A percentile compares a stretch with the other conserved stretches of the same genome.
Evolutionary conservation across 1,140 invertebrate species (phyloP).

Genomic region (Drosophila elegans): DNA sequence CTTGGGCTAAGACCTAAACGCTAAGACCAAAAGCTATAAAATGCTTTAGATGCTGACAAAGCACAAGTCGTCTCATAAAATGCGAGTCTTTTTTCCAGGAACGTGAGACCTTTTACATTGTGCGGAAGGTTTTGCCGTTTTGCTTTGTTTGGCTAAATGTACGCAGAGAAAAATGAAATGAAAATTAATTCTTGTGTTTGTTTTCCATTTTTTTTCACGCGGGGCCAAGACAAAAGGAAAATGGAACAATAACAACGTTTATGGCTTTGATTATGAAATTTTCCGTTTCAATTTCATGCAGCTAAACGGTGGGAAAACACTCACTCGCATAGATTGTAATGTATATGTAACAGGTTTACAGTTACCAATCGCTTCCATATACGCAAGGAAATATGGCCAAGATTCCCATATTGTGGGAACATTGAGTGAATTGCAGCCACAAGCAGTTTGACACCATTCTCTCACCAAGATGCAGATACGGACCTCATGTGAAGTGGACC

Average conservation of each 20-base stretch:
- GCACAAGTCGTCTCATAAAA: constrained; percentile 57
- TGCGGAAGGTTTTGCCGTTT: constrained; percentile 21
- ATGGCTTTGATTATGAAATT: constrained; percentile 75
- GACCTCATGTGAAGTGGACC: constrained; percentile 29
- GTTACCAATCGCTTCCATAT: constrained; percentile 58
- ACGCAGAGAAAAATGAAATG: constrained; percentile 47
- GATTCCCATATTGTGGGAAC: constrained; percentile 46
- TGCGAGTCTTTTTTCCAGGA: constrained; percentile 33
- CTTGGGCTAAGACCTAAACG: constrained; percentile 36
- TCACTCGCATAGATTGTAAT: constrained; percentile 21
- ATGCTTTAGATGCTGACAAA: constrained; percentile 61
- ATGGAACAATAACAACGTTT: constrained; percentile 62
- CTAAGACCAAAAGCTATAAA: constrained; percentile 44
- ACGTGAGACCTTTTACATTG: constrained; percentile 60
- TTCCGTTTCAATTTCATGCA: constrained; percentile 64
- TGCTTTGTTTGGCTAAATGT: constrained; percentile 28
- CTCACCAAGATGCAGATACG: constrained; percentile 7
- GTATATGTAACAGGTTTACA: constrained; percentile 58
- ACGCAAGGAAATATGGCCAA: constrained; percentile 8
- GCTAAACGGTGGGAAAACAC: constrained; percentile 69
- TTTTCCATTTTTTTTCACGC: constrained; percentile 29
- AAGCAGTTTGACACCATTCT: constrained; percentile 24
- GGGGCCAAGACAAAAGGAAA: constrained; percentile 33
- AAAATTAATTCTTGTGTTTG: constrained; percentile 61
- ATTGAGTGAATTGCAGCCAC: not conserved